A percentile compares a stretch with the other conserved stretches of the same genome.
These are phyloP conservation scores for Litocranius walleri DNA, from an alignment of 2,113 vertebrate species.

Conservation along the genomic window DNA sequence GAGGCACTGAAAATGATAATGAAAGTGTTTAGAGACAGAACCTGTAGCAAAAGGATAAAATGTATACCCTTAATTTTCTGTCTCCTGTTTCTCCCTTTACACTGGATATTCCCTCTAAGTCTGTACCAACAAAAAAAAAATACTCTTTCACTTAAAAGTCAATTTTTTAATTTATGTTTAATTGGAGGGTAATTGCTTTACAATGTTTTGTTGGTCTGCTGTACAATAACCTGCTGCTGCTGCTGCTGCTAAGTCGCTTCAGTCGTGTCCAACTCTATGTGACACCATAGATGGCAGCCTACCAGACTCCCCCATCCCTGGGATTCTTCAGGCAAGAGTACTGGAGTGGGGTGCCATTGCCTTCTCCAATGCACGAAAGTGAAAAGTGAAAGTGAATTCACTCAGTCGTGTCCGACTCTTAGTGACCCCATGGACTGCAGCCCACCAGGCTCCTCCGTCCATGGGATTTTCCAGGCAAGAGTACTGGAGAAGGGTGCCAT, in stretches of 20 bases:
- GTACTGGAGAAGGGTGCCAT: too few relatives aligned
- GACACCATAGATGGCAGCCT: too few relatives aligned
- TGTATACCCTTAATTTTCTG: not conserved
- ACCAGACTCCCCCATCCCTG: too few relatives aligned
- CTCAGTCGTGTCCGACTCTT: too few relatives aligned
- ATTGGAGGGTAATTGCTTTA: not conserved
- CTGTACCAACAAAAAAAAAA: not conserved
- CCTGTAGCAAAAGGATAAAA: not conserved
- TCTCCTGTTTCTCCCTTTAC: not conserved
- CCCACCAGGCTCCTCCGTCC: too few relatives aligned
- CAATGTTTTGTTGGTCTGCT: not conserved
- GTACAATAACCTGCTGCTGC: not conserved
- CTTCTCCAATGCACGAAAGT: too few relatives aligned
- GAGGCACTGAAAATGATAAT: not conserved
- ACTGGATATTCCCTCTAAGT: not conserved
- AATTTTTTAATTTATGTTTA: not conserved
- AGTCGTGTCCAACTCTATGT: fast-evolving
- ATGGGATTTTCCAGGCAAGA: too few relatives aligned
- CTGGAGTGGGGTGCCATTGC: too few relatives aligned
- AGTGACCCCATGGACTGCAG: too few relatives aligned
- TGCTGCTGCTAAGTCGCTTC: too few relatives aligned
- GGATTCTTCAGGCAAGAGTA: too few relatives aligned
- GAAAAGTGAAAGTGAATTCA: too few relatives aligned
- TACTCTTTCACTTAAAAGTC: not conserved
- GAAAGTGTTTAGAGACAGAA: not conserved